These are phyloP conservation scores for Monodelphis domestica DNA, from an alignment of 2,797 vertebrate genomes.

Conservation along the genomic window DNA sequence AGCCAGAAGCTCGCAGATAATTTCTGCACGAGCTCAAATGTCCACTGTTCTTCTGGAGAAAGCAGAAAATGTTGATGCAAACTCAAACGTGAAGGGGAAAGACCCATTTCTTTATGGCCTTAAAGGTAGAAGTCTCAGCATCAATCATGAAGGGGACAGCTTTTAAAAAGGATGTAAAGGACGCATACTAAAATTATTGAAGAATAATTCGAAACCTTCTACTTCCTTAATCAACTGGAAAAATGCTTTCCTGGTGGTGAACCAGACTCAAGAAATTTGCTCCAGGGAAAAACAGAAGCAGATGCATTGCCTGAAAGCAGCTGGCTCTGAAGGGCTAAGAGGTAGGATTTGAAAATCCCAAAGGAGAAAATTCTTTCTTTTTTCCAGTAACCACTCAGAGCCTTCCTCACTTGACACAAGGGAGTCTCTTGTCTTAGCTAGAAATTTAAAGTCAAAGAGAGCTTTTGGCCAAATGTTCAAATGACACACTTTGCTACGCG, in stretches of 20 bases:
- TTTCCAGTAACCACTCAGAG: slow-evolving; percentile 7
- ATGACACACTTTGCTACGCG: background rate
- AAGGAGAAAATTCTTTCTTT: background rate
- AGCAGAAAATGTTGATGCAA: background rate
- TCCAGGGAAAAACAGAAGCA: background rate
- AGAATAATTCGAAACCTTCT: background rate
- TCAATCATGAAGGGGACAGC: background rate
- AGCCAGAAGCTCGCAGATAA: background rate
- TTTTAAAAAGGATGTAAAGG: background rate
- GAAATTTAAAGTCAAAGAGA: background rate
- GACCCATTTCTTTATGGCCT: background rate
- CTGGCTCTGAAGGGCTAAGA: background rate
- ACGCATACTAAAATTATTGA: background rate
- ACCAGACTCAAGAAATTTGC: background rate
- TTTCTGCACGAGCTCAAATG: background rate
- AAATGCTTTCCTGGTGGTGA: background rate
- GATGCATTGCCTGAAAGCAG: background rate
- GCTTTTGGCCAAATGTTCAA: background rate
- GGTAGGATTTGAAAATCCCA: background rate
- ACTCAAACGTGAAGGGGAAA: background rate
- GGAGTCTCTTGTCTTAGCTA: slow-evolving; percentile 10
- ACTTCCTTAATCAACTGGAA: background rate
- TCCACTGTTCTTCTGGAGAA: background rate
- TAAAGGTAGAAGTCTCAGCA: background rate
- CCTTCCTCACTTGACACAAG: slow-evolving; percentile 5